Evolutionary conservation across 1,140 invertebrate species (phyloP), one percentile per base, ranked within the genome.

Genomic region (Drosophila kikkawai): DNA sequence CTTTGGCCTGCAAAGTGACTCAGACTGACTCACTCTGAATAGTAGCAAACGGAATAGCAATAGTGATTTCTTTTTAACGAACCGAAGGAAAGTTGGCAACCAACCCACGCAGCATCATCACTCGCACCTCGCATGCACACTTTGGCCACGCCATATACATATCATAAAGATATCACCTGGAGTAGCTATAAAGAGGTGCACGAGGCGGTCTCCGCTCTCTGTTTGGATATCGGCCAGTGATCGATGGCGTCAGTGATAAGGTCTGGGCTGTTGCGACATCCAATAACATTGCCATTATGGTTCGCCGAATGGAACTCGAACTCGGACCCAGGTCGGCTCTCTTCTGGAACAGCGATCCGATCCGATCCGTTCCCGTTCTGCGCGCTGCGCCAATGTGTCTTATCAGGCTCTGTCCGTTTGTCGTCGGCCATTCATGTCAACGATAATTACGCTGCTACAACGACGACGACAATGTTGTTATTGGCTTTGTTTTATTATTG

Each of bases 81-180:
- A 55, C 34, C 34, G 6, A 39, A 56, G 19, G 51, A 55, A 55
- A 55, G 51, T 55, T 55, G 7, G 44, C 69, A 63, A 55, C 17
- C 34, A 15, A 22, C 68, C 65, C 69, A 58, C 69, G 19, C 53
- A 70, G 68, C 71, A 73, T 60, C 70, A 68, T 34, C 29, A 51
- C 36, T 39, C 70, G 47, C 68, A 53, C 29, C 34, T 61, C 51
- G 39, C 68, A 48, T 75, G 71, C 39, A 55, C 69, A 47, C 58
- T 17, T 44, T 22, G 47, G 57, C 42, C 15, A 8, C 15, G 17
- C 15, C 48, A 50, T n/a, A 9, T 15, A 29, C 7, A 61, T 61
- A 41, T 44, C 56, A 41, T 61, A 74, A 73, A 63, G 59, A 68
- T 70, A 50, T 36, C 67, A 69, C 66, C 66, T 51, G 41, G 42